phyloP scores from a whole-genome alignment of 1,140 invertebrate species.

The Camponotus floridanus region DNA sequence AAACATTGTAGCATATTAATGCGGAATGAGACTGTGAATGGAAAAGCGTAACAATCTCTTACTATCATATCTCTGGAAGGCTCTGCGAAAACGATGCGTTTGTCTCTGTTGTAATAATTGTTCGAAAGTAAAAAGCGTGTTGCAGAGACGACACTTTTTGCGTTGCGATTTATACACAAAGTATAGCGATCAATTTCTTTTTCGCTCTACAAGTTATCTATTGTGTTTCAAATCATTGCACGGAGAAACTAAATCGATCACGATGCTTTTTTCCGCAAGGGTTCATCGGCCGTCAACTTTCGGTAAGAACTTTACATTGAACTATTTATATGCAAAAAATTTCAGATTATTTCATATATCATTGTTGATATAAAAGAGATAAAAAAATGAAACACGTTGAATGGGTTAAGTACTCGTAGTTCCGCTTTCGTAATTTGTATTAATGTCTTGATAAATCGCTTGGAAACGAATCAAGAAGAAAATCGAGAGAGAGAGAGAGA shows the following conservation, averaged over 20 bases:
- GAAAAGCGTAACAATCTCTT: slow-evolving; percentile 23
- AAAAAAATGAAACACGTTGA: background rate
- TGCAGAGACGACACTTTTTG: slow-evolving; percentile 19
- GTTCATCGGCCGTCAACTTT: background rate
- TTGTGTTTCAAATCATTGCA: slow-evolving; percentile 12
- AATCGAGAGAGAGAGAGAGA: background rate
- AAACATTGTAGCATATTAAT: slow-evolving; percentile 13
- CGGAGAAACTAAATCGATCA: background rate
- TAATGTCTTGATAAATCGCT: slow-evolving; percentile 45
- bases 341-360: background rate
- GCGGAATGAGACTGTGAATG: background rate
- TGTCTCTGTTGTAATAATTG: slow-evolving; percentile 31
- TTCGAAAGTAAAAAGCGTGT: slow-evolving; percentile 24
- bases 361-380: background rate
- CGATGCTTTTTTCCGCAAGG: background rate
- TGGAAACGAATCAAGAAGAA: background rate
- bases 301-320: background rate
- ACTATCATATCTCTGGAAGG: slow-evolving; percentile 6
- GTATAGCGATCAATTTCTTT: background rate
- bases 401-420: slow-evolving; percentile 15
- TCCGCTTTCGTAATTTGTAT: slow-evolving; percentile 39
- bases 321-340: background rate
- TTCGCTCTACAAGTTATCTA: background rate
- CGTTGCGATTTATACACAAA: background rate
- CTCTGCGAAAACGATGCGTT: slow-evolving; percentile 14